Conservation (phyloP, 2,888 invertebrate genomes). For the Clanis bilineata region DNA sequence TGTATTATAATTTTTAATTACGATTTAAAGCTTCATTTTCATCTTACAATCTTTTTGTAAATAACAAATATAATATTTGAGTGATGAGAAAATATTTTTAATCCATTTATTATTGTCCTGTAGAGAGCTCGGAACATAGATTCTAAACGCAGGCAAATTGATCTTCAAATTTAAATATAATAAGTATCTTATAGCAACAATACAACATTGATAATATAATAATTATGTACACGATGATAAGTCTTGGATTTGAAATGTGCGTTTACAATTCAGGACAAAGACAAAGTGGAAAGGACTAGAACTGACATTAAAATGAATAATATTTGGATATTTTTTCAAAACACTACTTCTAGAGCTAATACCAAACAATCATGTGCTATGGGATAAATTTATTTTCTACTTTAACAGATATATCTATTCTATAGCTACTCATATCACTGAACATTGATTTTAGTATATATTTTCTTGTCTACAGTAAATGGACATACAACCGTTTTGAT, state of each 20-base stretch:
- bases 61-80: conserved; percentile 22
- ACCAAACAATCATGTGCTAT: conserved; percentile 48
- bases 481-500: conserved; percentile 71
- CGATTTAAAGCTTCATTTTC: conserved; percentile 79
- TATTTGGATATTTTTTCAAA: conserved; percentile 18
- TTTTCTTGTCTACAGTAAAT: conserved; percentile 70
- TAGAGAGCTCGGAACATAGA: conserved; percentile 8
- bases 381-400: conserved; percentile 62
- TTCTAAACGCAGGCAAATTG: not conserved
- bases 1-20: conserved; percentile 59
- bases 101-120: conserved; percentile 37
- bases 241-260: conserved; percentile 79
- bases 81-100: conserved; percentile 48
- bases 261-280: conserved; percentile 35
- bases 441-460: conserved; percentile 43
- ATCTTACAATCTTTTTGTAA: conserved; percentile 60
- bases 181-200: not conserved
- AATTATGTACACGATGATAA: conserved; percentile 66
- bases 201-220: conserved; percentile 58
- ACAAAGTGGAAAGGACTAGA: not conserved
- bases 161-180: not conserved
- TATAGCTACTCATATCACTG: conserved; percentile 40
- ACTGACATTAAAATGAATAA: not conserved
- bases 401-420: conserved; percentile 48
- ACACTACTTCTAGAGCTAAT: conserved; percentile 32